Evolutionary conservation across 2,888 invertebrate species (phyloP).

Genomic region (Philopedon plagiatum): DNA sequence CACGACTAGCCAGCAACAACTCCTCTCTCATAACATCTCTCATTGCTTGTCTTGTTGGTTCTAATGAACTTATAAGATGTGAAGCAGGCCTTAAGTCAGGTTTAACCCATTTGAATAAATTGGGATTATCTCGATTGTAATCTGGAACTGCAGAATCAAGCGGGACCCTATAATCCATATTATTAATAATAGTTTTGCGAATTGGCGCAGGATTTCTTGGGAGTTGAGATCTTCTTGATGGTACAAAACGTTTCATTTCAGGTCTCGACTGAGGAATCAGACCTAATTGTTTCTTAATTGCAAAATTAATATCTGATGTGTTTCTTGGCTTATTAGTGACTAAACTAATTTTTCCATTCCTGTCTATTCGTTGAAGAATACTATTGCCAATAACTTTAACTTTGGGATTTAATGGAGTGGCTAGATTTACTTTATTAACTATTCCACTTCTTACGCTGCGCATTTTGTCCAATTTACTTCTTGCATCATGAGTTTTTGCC

Average conservation of each 20-base stretch:
- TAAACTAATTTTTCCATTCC: conserved; percentile 72
- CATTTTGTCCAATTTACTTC: conserved; percentile 79
- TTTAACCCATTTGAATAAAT: conserved; percentile 60
- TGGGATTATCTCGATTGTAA: too few relatives aligned
- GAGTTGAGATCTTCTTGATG: conserved; percentile 51
- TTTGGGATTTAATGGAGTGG: conserved; percentile 55
- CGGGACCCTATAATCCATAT: conserved; percentile 55
- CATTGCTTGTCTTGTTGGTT: conserved; percentile 56
- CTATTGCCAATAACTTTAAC: conserved; percentile 67
- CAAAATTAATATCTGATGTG: conserved; percentile 62
- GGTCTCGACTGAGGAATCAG: conserved; percentile 28
- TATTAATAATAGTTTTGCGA: conserved; percentile 63
- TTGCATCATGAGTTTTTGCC: conserved; percentile 82
- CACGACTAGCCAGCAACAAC: conserved; percentile 50
- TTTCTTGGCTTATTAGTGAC: conserved; percentile 68
- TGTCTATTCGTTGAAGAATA: conserved; percentile 70
- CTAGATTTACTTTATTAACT: conserved; percentile 51
- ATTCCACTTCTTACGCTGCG: conserved; percentile 67
- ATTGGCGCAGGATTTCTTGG: conserved; percentile 51
- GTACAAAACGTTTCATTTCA: conserved; percentile 36
- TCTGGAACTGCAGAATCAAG: conserved; percentile 42
- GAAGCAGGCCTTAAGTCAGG: conserved; percentile 58
- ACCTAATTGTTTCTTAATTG: conserved; percentile 64
- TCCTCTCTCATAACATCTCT: conserved; percentile 57
- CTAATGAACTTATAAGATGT: conserved; percentile 59